phyloP scores from a whole-genome alignment of 1,140 invertebrate species.

The Schlechtendalia chinensis region DNA sequence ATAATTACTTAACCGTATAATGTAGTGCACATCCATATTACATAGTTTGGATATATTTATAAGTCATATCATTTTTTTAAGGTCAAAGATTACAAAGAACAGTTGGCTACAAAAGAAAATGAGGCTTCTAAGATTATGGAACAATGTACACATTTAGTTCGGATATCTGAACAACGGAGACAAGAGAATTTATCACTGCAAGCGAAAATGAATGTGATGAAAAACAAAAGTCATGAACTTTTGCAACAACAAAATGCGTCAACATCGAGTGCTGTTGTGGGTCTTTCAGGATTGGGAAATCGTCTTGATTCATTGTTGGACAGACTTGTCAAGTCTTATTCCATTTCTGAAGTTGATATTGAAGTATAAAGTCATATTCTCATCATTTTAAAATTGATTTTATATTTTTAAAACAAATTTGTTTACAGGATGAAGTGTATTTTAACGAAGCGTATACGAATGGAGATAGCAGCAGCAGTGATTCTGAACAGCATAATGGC shows the following conservation, averaged over 20 bases:
- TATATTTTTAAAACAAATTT: neutral
- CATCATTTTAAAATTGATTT: neutral
- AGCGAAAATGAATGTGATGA: conserved; percentile 64
- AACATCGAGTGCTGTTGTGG: conserved; percentile 68
- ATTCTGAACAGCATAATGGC: conserved; percentile 31
- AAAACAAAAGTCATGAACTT: conserved; percentile 65
- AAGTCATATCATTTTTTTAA: conserved; percentile 48
- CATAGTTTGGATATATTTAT: neutral
- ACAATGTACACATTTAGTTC: conserved; percentile 74
- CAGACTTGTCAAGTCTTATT: conserved; percentile 66
- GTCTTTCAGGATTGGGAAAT: conserved; percentile 67
- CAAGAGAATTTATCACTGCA: conserved; percentile 67
- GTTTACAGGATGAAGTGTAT: conserved; percentile 33
- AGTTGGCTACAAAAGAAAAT: conserved; percentile 59
- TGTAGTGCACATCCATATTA: neutral
- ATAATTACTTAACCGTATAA: neutral
- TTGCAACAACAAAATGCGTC: conserved; percentile 69
- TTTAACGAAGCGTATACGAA: conserved; percentile 44
- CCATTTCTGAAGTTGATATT: conserved; percentile 71
- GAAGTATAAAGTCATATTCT: conserved; percentile 59
- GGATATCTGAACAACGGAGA: conserved; percentile 75
- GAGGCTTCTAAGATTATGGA: conserved; percentile 68
- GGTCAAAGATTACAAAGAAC: conserved; percentile 58
- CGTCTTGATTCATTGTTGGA: conserved; percentile 65
- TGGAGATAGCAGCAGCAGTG: conserved; percentile 34